Evolutionary conservation across 2,888 invertebrate genomes (phyloP).

Genomic region (Lampropteryx suffumata): DNA sequence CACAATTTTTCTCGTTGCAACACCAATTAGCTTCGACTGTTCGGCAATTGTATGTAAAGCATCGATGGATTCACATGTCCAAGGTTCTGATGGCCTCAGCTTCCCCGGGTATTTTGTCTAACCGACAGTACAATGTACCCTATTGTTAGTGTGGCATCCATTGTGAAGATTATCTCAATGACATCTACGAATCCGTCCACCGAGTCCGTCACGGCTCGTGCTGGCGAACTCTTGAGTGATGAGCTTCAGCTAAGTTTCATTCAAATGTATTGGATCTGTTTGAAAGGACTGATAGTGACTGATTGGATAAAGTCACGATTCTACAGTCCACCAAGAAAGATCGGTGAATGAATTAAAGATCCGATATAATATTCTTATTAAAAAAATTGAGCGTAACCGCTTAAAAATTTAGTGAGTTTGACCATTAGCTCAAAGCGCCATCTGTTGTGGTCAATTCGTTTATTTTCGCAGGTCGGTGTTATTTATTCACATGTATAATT

Average conservation of each 20-base stretch:
- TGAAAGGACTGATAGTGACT: not conserved
- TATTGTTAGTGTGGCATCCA: slow-evolving; percentile 55
- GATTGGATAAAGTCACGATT: not conserved
- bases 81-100: slow-evolving; percentile 70
- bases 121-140: slow-evolving; percentile 72
- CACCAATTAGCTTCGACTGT: slow-evolving; percentile 34
- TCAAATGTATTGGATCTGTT: slow-evolving; percentile 2
- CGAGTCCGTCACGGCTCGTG: slow-evolving; percentile 31
- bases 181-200: slow-evolving; percentile 65
- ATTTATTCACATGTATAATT: not conserved
- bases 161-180: slow-evolving; percentile 66
- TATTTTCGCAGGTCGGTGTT: slow-evolving; percentile 7
- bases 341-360: not conserved
- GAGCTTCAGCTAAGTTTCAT: slow-evolving; percentile 5
- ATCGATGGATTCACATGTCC: slow-evolving; percentile 57
- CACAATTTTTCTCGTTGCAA: slow-evolving; percentile 42
- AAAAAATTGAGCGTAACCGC: too few relatives aligned
- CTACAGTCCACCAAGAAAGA: not conserved
- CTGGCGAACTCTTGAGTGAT: slow-evolving; percentile 14
- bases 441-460: slow-evolving; percentile 6
- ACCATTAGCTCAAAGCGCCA: too few relatives aligned
- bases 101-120: slow-evolving; percentile 67
- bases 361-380: too few relatives aligned
- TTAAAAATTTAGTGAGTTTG: too few relatives aligned
- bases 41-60: slow-evolving; percentile 25